Evolutionary conservation across 2,888 invertebrate species (phyloP).

Genomic region (Rotaria sp.): DNA sequence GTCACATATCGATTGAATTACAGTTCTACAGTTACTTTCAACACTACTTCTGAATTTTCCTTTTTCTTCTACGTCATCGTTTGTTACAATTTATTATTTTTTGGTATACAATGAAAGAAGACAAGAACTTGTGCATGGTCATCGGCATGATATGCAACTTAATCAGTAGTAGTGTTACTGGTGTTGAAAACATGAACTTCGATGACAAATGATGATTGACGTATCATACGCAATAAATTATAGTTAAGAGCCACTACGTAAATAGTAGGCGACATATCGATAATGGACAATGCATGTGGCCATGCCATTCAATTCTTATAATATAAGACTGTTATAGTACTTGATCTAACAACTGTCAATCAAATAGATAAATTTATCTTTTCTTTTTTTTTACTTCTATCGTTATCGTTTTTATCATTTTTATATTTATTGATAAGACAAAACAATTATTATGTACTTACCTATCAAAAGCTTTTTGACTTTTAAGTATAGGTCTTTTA

Average conservation of each 20-base stretch:
- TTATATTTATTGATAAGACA: neutral
- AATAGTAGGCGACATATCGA: neutral
- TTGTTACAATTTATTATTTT: neutral
- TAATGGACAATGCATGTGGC: neutral
- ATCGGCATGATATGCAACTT: neutral
- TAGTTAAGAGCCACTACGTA: neutral
- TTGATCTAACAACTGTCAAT: neutral
- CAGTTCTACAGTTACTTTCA: neutral
- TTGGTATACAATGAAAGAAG: neutral
- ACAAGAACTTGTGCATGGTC: neutral
- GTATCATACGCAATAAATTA: neutral
- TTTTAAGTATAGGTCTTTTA: neutral
- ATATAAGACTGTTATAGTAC: neutral
- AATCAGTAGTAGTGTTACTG: neutral
- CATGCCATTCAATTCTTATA: neutral
- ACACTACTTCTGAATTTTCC: neutral
- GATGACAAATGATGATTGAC: neutral
- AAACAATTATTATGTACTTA: neutral
- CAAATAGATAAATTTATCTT: neutral
- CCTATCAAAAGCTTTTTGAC: slow-evolving; percentile 6
- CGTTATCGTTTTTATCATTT: neutral
- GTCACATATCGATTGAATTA: neutral
- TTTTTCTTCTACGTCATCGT: neutral
- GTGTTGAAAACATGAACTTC: neutral
- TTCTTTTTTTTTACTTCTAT: neutral